Evolutionary conservation across 2,797 vertebrate genomes (phyloP).

Genomic region (Halcyon leucocephala): DNA sequence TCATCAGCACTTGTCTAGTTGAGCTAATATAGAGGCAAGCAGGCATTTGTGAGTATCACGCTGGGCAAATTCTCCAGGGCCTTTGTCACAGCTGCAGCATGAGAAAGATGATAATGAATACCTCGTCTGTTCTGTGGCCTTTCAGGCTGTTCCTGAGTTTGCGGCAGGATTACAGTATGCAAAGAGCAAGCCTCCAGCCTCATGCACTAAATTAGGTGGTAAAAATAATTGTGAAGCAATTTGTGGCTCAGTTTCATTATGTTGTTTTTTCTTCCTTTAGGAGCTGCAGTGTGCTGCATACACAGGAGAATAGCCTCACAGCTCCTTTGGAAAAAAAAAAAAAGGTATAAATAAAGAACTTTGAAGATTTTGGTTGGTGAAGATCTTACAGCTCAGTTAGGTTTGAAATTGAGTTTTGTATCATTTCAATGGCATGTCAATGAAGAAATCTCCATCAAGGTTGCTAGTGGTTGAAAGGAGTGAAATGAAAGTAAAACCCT

Average conservation of each 20-base stretch:
- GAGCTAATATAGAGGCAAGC: conserved; percentile 1
- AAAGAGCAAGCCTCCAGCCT: conserved; percentile 51
- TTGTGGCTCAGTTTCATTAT: conserved; percentile 16
- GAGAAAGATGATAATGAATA: conserved; percentile 57
- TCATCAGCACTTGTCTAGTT: not conserved
- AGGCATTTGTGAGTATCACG: conserved; percentile 35
- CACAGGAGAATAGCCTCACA: not conserved
- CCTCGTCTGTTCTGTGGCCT: not conserved
- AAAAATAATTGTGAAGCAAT: conserved; percentile 61
- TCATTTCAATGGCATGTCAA: not conserved
- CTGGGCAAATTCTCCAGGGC: conserved; percentile 45
- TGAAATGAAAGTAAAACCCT: not conserved
- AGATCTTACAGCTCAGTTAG: not conserved
- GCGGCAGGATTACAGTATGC: not conserved
- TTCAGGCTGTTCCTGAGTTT: conserved; percentile 1
- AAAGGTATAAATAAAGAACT: not conserved
- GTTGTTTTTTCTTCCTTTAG: not conserved
- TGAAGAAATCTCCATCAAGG: not conserved
- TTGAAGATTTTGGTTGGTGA: not conserved
- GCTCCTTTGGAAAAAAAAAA: not conserved
- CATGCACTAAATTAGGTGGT: conserved; percentile 30
- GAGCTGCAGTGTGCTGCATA: not conserved
- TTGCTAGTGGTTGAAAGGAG: not conserved
- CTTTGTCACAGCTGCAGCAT: conserved; percentile 49
- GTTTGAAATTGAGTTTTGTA: not conserved